Conservation (phyloP, 2,113 vertebrate genomes). For the Verasper variegatus region DNA sequence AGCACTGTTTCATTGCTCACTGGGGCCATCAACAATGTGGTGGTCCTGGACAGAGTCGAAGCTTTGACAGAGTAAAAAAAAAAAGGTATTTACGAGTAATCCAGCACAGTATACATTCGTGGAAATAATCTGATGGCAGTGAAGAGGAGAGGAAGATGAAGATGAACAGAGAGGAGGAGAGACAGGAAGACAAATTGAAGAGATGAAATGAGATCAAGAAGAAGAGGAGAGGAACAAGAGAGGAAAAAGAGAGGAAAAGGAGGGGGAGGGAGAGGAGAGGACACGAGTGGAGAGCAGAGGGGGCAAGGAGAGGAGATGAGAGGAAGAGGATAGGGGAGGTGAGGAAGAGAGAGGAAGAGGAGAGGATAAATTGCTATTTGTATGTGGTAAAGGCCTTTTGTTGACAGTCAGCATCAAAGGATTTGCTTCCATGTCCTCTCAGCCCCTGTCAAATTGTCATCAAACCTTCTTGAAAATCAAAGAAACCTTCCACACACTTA, state of each 20-base stretch:
- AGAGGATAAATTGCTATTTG: constrained; percentile 58
- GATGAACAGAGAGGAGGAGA: constrained; percentile 5
- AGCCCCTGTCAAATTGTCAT: constrained; percentile 71
- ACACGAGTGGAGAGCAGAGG: too few species aligned
- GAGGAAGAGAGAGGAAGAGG: constrained; percentile 25
- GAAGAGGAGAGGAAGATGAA: constrained; percentile 1
- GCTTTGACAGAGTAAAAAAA: constrained; percentile 16
- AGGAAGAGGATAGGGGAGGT: background rate
- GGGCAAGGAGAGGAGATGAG: constrained; percentile 16
- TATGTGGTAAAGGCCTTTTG: constrained; percentile 66
- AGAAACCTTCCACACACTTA: constrained; percentile 57
- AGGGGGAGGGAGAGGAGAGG: background rate
- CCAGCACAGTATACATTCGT: constrained; percentile 2
- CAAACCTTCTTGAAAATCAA: constrained; percentile 68
- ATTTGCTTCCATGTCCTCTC: constrained; percentile 64
- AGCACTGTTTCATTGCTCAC: constrained; percentile 46
- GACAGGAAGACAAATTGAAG: background rate
- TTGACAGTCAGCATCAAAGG: constrained; percentile 72
- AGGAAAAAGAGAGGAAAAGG: background rate
- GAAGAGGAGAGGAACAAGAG: background rate
- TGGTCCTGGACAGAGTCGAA: constrained; percentile 23
- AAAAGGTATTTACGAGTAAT: constrained; percentile 16
- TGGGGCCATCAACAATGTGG: constrained; percentile 15
- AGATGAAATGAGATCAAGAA: background rate
- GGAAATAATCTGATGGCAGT: background rate